Conservation (phyloP, 2,888 invertebrate genomes). For the Spisula subtruncata region DNA sequence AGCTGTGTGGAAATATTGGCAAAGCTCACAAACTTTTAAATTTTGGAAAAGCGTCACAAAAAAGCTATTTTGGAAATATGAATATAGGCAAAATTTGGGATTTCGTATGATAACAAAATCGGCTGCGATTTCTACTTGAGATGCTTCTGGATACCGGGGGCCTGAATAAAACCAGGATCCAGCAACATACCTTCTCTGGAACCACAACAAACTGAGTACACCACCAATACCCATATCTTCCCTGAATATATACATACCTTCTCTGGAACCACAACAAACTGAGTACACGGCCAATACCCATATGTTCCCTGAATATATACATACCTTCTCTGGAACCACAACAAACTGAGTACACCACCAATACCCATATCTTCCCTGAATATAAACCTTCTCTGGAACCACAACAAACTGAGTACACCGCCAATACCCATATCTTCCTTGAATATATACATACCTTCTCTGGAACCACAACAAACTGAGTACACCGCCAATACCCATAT, state of each 20-base stretch:
- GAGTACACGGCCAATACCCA: slow-evolving; percentile 99
- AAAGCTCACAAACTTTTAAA: too few species aligned
- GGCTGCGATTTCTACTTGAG: too few species aligned
- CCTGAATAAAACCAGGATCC: too few species aligned
- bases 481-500: slow-evolving; percentile 99
- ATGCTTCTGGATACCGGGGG: too few species aligned
- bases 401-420: slow-evolving; percentile 97
- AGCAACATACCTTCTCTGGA: slow-evolving; percentile 92
- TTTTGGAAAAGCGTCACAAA: too few species aligned
- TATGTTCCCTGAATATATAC: slow-evolving; percentile 96
- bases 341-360: slow-evolving; percentile 97
- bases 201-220: slow-evolving; percentile 98
- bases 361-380: slow-evolving; percentile 98
- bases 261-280: slow-evolving; percentile 99
- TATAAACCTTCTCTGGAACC: slow-evolving; percentile 99
- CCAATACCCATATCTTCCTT: slow-evolving; percentile 98
- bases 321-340: slow-evolving; percentile 99
- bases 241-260: slow-evolving; percentile 96
- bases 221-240: slow-evolving; percentile 99
- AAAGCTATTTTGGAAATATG: too few species aligned
- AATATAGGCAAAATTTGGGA: too few species aligned
- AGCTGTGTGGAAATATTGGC: too few species aligned
- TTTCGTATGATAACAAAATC: too few species aligned
- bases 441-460: too few species aligned
- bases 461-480: slow-evolving; percentile 99